Evolutionary conservation across 2,797 vertebrate species (phyloP), one percentile per base, ranked within the genome.

Genomic region (Chiropotes sagulatus): DNA sequence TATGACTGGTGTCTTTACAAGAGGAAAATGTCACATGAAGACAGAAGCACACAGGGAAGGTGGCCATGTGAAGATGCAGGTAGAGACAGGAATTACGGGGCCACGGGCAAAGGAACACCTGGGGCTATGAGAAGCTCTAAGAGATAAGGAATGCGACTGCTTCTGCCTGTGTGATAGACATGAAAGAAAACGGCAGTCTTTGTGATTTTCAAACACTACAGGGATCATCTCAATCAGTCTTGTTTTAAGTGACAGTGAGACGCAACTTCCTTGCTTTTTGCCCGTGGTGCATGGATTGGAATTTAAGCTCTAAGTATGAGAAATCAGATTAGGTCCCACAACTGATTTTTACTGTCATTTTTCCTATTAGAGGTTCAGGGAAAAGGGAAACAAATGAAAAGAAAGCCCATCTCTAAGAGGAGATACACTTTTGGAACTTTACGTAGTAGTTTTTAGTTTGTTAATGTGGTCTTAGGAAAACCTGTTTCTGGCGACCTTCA

Each of bases 101-200:
- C 50, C 72, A 14, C 19, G 13, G 39, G 7, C 48, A 26, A 52
- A n/a, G 22, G 24, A 46, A 6, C 0, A 8, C 41, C 28, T 7
- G 2, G 30, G 46, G 54, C 44, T 12, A 0, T 50, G 13, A 3
- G 93, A 33, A 9, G 14, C 39, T 0, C 17, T 10, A 5, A 79
- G 48, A 13, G 6, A 13, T 19, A 7, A 76, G 54, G 5, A 76
- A 12, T 33, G 6, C 64, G 5, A 39, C 2, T 8, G 50, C 61
- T n/a, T 14, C 19, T 24, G 64, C 17, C 1, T 4, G 1, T 3
- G 10, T 52, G 44, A 33, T 9, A 64, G 64, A 80, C 52, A 44
- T 0, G 0, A 24, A 15, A 7, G 2, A 26, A 11, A 54, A n/a
- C 9, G 6, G 22, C 8, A 19, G 14, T 7, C 5, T 4, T 4